These are phyloP conservation scores for Pontoporia blainvillei DNA, from an alignment of 2,113 vertebrate genomes.

Conservation along the genomic window DNA sequence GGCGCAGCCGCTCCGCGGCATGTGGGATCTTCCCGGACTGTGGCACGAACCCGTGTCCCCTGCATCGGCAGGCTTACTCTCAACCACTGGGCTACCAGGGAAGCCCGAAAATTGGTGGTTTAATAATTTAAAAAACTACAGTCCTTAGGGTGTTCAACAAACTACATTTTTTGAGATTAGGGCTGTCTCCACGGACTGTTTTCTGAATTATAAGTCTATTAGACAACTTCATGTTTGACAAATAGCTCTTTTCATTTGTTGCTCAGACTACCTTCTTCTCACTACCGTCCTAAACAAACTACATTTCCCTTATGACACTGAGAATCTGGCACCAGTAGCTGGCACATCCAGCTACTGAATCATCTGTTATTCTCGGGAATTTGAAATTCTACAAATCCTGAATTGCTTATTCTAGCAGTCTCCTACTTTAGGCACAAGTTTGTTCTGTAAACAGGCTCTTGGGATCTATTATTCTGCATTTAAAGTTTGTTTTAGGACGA, in stretches of 20 bases:
- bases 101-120: too few relatives aligned
- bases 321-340: not conserved
- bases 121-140: not conserved
- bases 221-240: not conserved
- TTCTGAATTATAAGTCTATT: not conserved
- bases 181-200: not conserved
- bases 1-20: too few relatives aligned
- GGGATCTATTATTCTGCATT: not conserved
- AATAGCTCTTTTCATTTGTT: not conserved
- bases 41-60: too few relatives aligned
- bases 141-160: not conserved
- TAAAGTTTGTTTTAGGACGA: conserved; percentile 1
- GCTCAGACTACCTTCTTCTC: not conserved
- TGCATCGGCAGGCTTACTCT: too few relatives aligned
- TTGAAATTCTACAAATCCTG: not conserved
- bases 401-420: not conserved
- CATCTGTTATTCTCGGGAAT: not conserved
- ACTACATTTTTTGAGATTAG: not conserved
- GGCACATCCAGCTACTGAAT: not conserved
- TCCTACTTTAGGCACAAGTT: not conserved
- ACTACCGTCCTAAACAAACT: not conserved
- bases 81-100: too few relatives aligned
- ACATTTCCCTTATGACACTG: not conserved
- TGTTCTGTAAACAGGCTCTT: not conserved
- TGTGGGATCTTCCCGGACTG: too few relatives aligned